Base-by-base conservation (phyloP, 64 coral and sea anemone species). In the Montipora cactus region DNA sequence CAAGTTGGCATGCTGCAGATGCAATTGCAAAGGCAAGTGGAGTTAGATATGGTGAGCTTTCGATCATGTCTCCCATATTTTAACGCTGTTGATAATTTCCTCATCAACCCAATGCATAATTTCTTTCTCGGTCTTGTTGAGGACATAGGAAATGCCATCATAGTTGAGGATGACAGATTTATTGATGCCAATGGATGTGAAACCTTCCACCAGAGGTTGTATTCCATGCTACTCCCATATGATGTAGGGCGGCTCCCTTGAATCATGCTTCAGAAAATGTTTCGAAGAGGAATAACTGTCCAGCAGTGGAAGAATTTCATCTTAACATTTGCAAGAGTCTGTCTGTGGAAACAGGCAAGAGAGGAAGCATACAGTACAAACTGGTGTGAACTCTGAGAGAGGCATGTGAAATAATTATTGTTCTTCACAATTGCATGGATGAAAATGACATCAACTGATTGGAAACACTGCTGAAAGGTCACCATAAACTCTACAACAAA, bases 71-170 rank as follows among this genome's bases (percentile, higher is more conserved):
- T 86, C 7, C 59, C 82, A 48, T 86, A 86, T 49, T 86, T 86
- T 69, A 44, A 86, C 82, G 70, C 37, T 18, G 82, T 86, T 20
- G 68, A 70, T 0, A 86, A 86, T 13, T 86, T 86, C 64, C 82
- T 86, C 3, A 61, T 86, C 0, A 62, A 86, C 28, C 82, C 82
- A 46, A 86, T 86, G 82, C 82, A 86, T 47, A 86, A 70, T n/a
- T n/a, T n/a, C n/a, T n/a, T n/a, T n/a, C n/a, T n/a, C n/a, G n/a
- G n/a, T n/a, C n/a, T n/a, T n/a, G 82, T 86, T 3, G 61, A 86
- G 44, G 62, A 86, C 48, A 47, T 86, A 11, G 82, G 82, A 3
- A 86, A 86, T 70, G 82, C 59, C 3, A 71, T 86, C 3, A 87
- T 87, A 46, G 18, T 53, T 0, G 44, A 9, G 15, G 61, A 87